Evolutionary conservation across 2,113 vertebrate genomes (phyloP).

Genomic region (Picathartes gymnocephalus): DNA sequence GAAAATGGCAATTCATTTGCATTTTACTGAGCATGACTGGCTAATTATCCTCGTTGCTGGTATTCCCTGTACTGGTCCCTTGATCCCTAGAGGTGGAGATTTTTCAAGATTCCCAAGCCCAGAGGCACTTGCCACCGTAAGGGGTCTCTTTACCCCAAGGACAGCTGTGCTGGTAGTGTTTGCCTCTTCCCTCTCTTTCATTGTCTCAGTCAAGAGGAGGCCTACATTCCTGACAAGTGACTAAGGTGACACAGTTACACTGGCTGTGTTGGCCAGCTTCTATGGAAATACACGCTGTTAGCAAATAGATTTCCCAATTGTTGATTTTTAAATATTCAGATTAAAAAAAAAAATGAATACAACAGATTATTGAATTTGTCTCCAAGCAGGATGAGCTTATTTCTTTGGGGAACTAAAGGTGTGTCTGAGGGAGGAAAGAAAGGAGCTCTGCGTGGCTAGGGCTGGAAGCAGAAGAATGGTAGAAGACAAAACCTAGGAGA

Average conservation of each 20-base stretch:
- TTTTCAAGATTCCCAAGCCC: neutral
- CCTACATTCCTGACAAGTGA: fast-evolving
- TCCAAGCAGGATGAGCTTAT: neutral
- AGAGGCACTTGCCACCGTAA: neutral
- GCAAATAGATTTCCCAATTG: neutral
- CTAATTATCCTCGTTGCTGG: neutral
- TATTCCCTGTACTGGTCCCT: neutral
- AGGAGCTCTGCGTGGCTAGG: fast-evolving
- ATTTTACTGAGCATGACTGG: neutral
- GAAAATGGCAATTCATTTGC: neutral
- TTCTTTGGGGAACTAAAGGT: neutral
- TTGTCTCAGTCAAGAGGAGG: fast-evolving
- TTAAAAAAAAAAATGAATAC: fast-evolving
- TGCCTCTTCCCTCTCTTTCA: neutral
- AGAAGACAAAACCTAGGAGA: neutral
- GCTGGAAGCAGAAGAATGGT: neutral
- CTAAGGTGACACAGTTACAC: neutral
- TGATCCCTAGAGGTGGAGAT: neutral
- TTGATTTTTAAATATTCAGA: neutral
- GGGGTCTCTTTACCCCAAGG: neutral
- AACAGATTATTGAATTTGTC: neutral
- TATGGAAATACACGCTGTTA: neutral
- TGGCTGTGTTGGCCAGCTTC: neutral
- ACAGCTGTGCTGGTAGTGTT: neutral
- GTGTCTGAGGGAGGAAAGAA: neutral